phyloP scores from a whole-genome alignment of 2,888 invertebrate genomes.

The Diarsia rubi region DNA sequence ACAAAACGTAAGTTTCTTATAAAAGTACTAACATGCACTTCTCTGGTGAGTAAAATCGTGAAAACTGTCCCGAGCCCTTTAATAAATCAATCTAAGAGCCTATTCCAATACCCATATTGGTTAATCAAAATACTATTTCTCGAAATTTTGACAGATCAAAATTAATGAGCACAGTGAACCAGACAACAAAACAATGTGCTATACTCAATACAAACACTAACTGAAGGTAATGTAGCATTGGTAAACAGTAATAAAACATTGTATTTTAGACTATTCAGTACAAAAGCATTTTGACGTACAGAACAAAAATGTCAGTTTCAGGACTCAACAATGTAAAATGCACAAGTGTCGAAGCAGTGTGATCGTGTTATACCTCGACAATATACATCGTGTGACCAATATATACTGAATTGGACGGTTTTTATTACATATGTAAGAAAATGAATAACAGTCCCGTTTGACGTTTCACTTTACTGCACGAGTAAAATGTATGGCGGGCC shows the following conservation, averaged over 20 bases:
- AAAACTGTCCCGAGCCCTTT: background rate
- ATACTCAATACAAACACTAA: slow-evolving; percentile 35
- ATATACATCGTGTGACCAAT: slow-evolving; percentile 52
- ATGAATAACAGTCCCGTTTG: slow-evolving; percentile 84
- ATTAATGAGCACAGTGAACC: slow-evolving; percentile 49
- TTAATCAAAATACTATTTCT: slow-evolving; percentile 26
- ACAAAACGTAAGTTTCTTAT: slow-evolving; percentile 10
- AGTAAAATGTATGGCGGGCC: slow-evolving; percentile 89
- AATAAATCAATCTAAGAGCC: background rate
- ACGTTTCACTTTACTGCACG: slow-evolving; percentile 88
- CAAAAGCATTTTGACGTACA: slow-evolving; percentile 73
- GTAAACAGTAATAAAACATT: slow-evolving; percentile 35
- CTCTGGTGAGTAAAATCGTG: background rate
- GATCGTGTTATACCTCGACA: slow-evolving; percentile 66
- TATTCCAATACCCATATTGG: slow-evolving; percentile 16
- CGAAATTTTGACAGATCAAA: slow-evolving; percentile 60
- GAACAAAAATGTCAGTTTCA: slow-evolving; percentile 76
- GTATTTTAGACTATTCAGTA: slow-evolving; percentile 59
- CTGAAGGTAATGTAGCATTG: slow-evolving; percentile 20
- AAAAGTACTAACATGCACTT: background rate
- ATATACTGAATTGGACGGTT: slow-evolving; percentile 48
- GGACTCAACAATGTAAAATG: slow-evolving; percentile 64
- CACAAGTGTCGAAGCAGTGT: slow-evolving; percentile 56
- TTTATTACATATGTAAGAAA: slow-evolving; percentile 70
- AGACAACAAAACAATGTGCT: slow-evolving; percentile 67